These are phyloP conservation scores for Hozukius guyotensis DNA, from an alignment of 2,797 vertebrate species.

Conservation along the genomic window DNA sequence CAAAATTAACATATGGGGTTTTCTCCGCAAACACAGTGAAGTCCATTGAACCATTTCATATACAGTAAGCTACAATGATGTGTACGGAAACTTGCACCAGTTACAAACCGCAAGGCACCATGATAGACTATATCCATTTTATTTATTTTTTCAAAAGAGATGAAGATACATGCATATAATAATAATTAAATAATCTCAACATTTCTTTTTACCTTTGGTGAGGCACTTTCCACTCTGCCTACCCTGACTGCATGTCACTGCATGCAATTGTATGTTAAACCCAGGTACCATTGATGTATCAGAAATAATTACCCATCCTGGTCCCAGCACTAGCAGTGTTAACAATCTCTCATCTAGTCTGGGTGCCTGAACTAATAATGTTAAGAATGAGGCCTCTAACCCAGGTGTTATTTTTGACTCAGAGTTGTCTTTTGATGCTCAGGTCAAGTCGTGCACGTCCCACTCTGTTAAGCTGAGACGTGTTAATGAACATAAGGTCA, in stretches of 20 bases:
- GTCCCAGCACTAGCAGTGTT: not conserved
- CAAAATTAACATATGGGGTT: not conserved
- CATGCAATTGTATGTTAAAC: no score
- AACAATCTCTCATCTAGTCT: not conserved
- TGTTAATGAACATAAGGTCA: not conserved
- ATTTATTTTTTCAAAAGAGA: no score
- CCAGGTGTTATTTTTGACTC: not conserved
- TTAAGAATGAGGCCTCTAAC: not conserved
- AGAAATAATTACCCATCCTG: not conserved
- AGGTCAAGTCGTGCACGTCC: not conserved
- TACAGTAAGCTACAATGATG: no score
- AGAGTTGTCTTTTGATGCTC: not conserved
- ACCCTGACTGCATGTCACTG: no score
- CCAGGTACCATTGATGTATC: not conserved
- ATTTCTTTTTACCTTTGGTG: not conserved
- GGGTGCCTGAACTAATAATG: not conserved
- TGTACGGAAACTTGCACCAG: no score
- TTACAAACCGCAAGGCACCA: no score
- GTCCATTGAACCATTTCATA: no score
- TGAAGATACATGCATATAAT: no score
- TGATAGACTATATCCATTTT: no score
- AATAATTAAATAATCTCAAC: not conserved
- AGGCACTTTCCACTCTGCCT: not conserved
- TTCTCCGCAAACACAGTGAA: no score
- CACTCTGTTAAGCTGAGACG: not conserved